Conservation (phyloP, 2,888 invertebrate species). For the Tenthredo mesomela region DNA sequence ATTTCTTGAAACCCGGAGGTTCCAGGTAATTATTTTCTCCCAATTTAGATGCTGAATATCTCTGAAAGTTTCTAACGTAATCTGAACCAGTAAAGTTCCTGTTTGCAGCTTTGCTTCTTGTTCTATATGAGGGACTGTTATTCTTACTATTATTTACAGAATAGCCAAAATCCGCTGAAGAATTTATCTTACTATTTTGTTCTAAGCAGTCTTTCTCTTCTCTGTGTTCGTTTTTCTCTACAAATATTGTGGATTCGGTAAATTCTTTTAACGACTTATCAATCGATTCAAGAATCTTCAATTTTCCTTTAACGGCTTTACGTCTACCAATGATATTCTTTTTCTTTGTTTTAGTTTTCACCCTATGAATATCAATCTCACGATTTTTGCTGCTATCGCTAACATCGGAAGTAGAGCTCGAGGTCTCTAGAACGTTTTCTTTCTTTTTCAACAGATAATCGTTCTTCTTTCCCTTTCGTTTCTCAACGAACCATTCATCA, state of each 20-base stretch:
- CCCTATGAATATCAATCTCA: not conserved
- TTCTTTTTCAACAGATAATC: constrained; percentile 21
- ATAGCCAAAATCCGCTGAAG: not conserved
- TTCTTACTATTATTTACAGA: not conserved
- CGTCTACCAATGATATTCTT: not conserved
- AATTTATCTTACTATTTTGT: not conserved
- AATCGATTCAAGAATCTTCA: not conserved
- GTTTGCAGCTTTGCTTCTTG: not conserved
- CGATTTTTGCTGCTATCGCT: not conserved
- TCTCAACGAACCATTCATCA: not conserved
- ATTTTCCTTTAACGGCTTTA: not conserved
- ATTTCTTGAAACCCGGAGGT: not conserved
- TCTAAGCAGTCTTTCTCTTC: not conserved
- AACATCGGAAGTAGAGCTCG: not conserved
- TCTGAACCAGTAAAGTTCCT: not conserved
- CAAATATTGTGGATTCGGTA: not conserved
- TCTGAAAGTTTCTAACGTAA: not conserved
- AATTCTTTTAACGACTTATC: not conserved
- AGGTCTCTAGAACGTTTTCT: not conserved
- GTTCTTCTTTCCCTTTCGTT: not conserved
- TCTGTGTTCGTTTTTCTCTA: not conserved
- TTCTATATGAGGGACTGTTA: not conserved
- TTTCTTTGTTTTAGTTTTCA: not conserved
- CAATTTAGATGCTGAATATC: not conserved
- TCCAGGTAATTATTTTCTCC: not conserved